Evolutionary conservation across 2,113 vertebrate species (phyloP).

Genomic region (Okapia johnstoni): DNA sequence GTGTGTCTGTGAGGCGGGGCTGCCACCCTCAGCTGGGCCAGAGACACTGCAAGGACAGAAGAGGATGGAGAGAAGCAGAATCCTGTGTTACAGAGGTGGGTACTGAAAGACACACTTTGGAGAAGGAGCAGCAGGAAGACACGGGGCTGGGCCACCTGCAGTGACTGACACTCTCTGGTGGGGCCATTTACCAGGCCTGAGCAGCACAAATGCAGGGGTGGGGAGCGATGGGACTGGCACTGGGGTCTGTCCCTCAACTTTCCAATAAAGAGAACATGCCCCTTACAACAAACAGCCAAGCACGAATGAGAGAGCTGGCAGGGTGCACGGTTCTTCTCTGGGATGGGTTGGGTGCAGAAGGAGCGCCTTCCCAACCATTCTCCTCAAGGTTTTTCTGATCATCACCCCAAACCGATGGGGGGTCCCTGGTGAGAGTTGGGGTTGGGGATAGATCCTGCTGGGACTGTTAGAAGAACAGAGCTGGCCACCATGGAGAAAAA

Average conservation of each 20-base stretch:
- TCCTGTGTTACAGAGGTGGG: background rate
- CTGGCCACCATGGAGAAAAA: background rate
- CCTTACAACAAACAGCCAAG: background rate
- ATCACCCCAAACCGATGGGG: background rate
- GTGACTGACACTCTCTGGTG: background rate
- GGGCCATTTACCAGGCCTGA: background rate
- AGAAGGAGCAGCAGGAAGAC: background rate
- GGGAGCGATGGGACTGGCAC: too few species aligned
- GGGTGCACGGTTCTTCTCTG: accelerated
- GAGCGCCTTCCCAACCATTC: background rate
- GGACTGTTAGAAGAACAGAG: background rate
- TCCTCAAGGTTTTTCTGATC: background rate
- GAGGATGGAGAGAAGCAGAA: background rate
- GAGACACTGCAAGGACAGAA: background rate
- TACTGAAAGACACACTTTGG: background rate
- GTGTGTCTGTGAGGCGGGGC: background rate
- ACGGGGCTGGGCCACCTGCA: background rate
- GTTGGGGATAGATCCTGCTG: background rate
- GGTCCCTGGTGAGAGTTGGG: background rate
- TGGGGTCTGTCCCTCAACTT: background rate
- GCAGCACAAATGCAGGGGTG: too few species aligned
- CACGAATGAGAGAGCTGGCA: background rate
- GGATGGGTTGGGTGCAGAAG: background rate
- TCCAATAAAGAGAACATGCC: background rate
- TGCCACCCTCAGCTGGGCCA: background rate